These are phyloP conservation scores for Malacoraja senta DNA, from an alignment of 2,797 vertebrate genomes.

Conservation along the genomic window DNA sequence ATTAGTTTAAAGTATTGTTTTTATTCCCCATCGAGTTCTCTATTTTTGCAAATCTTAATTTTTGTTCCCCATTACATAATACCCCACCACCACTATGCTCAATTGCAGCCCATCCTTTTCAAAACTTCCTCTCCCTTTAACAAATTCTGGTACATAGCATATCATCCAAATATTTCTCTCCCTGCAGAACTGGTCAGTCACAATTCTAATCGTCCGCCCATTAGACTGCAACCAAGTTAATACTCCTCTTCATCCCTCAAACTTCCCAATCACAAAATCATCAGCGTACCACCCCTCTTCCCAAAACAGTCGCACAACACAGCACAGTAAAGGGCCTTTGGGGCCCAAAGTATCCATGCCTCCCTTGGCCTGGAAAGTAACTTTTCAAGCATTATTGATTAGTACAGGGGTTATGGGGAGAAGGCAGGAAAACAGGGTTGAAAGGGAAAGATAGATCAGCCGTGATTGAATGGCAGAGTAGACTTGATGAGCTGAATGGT, in stretches of 20 bases:
- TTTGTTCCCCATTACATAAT: neutral
- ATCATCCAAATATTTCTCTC: neutral
- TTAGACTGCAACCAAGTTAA: neutral
- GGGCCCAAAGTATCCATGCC: no score
- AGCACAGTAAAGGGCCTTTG: no score
- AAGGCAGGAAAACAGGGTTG: no score
- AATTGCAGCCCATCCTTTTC: neutral
- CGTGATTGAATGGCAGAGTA: no score
- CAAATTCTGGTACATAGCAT: neutral
- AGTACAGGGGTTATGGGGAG: no score
- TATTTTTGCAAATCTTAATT: neutral
- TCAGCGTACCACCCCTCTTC: neutral
- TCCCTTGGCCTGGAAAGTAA: no score
- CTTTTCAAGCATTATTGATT: no score
- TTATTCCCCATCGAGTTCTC: neutral
- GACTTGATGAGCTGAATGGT: no score
- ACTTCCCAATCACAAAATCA: neutral
- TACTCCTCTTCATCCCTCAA: neutral
- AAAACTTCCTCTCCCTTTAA: neutral
- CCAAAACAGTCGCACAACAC: no score
- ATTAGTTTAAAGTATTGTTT: neutral
- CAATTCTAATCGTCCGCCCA: neutral
- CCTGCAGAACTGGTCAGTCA: neutral
- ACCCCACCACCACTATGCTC: neutral
- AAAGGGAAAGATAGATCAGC: no score